Percentiles rank a stretch among this genome's conserved stretches.
These are phyloP conservation scores for Plebejus argus DNA, from an alignment of 2,888 invertebrate species.

Conservation along the genomic window DNA sequence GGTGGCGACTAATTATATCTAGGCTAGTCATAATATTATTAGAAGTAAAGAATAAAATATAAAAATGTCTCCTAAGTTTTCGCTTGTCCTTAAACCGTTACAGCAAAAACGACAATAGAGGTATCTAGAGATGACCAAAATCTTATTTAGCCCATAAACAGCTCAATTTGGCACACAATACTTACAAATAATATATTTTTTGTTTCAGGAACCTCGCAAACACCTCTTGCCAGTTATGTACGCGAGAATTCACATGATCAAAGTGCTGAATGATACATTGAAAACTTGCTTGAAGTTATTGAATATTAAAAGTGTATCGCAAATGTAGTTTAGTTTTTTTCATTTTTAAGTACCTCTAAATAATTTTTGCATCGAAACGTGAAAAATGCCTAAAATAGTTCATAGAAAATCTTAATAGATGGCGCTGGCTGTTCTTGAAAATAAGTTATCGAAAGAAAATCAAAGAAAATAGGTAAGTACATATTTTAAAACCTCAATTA, in stretches of 20 bases:
- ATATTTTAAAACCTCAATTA: background rate
- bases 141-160: background rate
- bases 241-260: conserved; percentile 86
- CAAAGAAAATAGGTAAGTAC: too few relatives aligned
- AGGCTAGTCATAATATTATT: too few relatives aligned
- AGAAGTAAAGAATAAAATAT: too few relatives aligned
- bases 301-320: conserved; percentile 84
- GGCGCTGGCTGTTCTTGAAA: background rate
- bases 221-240: conserved; percentile 85
- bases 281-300: conserved; percentile 83
- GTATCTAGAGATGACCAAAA: too few relatives aligned
- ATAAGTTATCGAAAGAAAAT: background rate
- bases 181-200: conserved; percentile 40
- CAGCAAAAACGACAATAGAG: too few relatives aligned
- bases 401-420: background rate
- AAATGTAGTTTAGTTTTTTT: conserved; percentile 76
- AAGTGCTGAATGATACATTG: conserved; percentile 82
- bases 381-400: background rate
- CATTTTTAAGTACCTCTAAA: background rate
- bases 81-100: too few relatives aligned
- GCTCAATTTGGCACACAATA: too few relatives aligned
- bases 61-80: too few relatives aligned
- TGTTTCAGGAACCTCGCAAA: conserved; percentile 83
- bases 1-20: too few relatives aligned
- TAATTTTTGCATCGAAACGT: too few relatives aligned